A percentile compares a stretch with the other conserved stretches of the same genome.
Evolutionary conservation across 2,797 vertebrate genomes (phyloP).

Genomic region (Craterocephalus amniculus): DNA sequence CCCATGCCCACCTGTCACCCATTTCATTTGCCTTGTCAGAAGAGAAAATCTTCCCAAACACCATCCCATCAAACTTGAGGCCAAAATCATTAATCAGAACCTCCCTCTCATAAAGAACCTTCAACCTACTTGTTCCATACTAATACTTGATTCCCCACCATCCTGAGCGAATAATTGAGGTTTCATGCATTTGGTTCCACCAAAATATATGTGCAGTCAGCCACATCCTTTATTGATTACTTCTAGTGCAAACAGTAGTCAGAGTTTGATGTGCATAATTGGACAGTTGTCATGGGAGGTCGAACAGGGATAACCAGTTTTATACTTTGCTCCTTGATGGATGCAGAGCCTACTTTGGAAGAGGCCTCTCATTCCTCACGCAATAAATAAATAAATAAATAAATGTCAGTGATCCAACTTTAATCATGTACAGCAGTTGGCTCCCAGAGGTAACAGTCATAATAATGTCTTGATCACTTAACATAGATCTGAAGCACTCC

Average conservation of each 20-base stretch:
- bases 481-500: constrained; percentile 32
- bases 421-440: constrained; percentile 23
- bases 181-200: constrained; percentile 98
- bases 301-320: constrained; percentile 87
- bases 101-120: constrained; percentile 50
- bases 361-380: constrained; percentile 78
- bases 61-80: constrained; percentile 77
- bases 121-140: constrained; percentile 76
- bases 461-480: neutral
- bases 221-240: constrained; percentile 99
- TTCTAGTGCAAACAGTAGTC: constrained; percentile 97
- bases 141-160: constrained; percentile 89
- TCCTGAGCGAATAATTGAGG: constrained; percentile 95
- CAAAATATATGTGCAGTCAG: constrained; percentile 98
- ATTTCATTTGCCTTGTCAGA: constrained; percentile 92
- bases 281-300: constrained; percentile 96
- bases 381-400: constrained; percentile 34
- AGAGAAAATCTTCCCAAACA: constrained; percentile 77
- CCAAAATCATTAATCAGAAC: constrained; percentile 72
- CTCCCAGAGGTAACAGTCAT: constrained; percentile 26
- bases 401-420: constrained; percentile 26
- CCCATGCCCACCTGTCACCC: constrained; percentile 94
- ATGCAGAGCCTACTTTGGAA: constrained; percentile 89
- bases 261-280: constrained; percentile 98
- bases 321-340: constrained; percentile 79